Evolutionary conservation across 2,888 invertebrate species (phyloP).

Genomic region (Drosophila vallismaia): DNA sequence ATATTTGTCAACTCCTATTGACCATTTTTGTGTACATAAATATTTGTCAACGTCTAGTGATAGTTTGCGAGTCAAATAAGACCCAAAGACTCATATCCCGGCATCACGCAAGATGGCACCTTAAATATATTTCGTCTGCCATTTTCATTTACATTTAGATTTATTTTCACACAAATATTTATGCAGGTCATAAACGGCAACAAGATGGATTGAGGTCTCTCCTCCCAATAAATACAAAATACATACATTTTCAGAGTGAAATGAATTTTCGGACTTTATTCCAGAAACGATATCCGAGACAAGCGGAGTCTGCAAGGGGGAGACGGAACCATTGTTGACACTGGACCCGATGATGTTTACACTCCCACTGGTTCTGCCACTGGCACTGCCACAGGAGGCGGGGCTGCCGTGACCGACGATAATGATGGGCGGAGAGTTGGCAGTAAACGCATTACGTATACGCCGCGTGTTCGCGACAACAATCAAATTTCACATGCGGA

Average conservation of each 20-base stretch:
- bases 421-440: constrained; percentile 36
- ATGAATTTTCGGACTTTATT: constrained; percentile 22
- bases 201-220: constrained; percentile 57
- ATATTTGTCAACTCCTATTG: background rate
- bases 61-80: background rate
- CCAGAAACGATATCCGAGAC: constrained; percentile 59
- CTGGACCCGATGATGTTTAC: constrained; percentile 40
- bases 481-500: constrained; percentile 40
- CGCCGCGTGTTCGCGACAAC: constrained; percentile 46
- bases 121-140: constrained; percentile 20
- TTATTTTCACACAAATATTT: constrained; percentile 62
- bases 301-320: constrained; percentile 40
- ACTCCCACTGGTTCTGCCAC: constrained; percentile 11
- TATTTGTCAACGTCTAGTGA: constrained; percentile 5
- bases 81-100: background rate
- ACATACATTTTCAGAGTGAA: constrained; percentile 27
- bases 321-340: constrained; percentile 56
- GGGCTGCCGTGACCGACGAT: constrained; percentile 7
- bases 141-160: constrained; percentile 58
- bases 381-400: constrained; percentile 11
- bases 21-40: background rate
- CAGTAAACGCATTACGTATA: constrained; percentile 61
- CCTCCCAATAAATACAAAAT: constrained; percentile 6
- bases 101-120: background rate
- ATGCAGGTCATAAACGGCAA: constrained; percentile 33